Evolutionary conservation across 2,113 vertebrate species (phyloP).

Genomic region (Notechis scutatus): DNA sequence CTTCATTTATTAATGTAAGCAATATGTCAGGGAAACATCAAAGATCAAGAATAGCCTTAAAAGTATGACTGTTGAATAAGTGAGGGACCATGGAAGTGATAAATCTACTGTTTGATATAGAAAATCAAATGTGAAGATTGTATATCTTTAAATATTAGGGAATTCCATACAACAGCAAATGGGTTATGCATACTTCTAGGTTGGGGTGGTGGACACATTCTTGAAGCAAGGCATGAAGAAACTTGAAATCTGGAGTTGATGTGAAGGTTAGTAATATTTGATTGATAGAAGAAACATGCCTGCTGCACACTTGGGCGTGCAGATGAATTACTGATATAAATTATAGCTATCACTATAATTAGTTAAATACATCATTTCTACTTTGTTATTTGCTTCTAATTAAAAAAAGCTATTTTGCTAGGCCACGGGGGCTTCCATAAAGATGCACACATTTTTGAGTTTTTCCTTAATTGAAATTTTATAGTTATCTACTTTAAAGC

Average conservation of each 20-base stretch:
- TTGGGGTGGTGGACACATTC: background rate
- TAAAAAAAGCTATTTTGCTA: background rate
- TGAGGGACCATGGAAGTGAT: background rate
- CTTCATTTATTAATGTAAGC: background rate
- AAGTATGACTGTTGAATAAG: background rate
- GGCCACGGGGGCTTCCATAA: background rate
- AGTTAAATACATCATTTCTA: background rate
- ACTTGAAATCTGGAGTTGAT: background rate
- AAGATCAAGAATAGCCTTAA: background rate
- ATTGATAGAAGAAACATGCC: background rate
- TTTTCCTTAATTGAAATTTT: background rate
- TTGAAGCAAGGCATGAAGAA: background rate
- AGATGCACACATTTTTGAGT: background rate
- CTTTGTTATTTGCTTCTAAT: background rate
- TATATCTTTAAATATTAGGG: background rate
- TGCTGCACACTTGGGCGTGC: background rate
- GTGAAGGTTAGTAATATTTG: background rate
- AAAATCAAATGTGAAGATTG: too few relatives aligned
- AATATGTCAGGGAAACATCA: background rate
- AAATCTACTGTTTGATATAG: background rate
- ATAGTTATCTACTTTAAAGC: conserved; percentile 42
- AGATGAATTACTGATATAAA: background rate
- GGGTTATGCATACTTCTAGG: background rate
- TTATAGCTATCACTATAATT: background rate
- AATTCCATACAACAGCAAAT: background rate